phyloP scores from a whole-genome alignment of 2,888 invertebrate species.

The Leptothorax acervorum region DNA sequence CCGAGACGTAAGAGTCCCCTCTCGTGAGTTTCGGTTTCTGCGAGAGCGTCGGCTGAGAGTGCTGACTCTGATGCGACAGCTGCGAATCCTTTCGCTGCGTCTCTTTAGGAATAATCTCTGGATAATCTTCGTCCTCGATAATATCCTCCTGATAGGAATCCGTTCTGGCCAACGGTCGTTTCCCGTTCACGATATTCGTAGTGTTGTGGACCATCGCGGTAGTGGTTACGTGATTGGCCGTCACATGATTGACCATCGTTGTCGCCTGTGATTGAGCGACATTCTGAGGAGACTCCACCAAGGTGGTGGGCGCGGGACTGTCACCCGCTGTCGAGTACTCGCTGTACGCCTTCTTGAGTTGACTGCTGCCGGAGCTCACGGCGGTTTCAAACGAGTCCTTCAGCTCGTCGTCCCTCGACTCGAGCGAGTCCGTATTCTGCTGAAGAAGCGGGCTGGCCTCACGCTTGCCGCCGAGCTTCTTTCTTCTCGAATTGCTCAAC shows the following conservation, averaged over 20 bases:
- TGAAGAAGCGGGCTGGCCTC: conserved; percentile 83
- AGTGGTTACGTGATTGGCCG: conserved; percentile 79
- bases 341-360: conserved; percentile 78
- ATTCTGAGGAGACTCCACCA: conserved; percentile 77
- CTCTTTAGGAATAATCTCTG: conserved; percentile 79
- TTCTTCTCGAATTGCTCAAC: conserved; percentile 77
- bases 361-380: conserved; percentile 84
- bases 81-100: conserved; percentile 82
- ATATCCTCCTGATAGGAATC: conserved; percentile 82
- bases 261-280: conserved; percentile 79
- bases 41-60: conserved; percentile 69
- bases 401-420: conserved; percentile 87
- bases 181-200: conserved; percentile 84
- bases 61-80: conserved; percentile 77
- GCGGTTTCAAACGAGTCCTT: conserved; percentile 88
- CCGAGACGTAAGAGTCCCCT: conserved; percentile 82
- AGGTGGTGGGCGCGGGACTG: conserved; percentile 74
- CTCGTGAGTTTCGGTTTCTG: conserved; percentile 81
- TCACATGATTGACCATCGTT: conserved; percentile 82
- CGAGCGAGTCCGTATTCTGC: conserved; percentile 87
- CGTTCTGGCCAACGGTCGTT: conserved; percentile 78
- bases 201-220: conserved; percentile 84
- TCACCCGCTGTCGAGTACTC: conserved; percentile 81
- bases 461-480: conserved; percentile 79
- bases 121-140: conserved; percentile 79